A percentile compares a stretch with the other conserved stretches of the same genome.
Evolutionary conservation across 2,888 invertebrate species (phyloP).

Genomic region (Coelinius sp.): DNA sequence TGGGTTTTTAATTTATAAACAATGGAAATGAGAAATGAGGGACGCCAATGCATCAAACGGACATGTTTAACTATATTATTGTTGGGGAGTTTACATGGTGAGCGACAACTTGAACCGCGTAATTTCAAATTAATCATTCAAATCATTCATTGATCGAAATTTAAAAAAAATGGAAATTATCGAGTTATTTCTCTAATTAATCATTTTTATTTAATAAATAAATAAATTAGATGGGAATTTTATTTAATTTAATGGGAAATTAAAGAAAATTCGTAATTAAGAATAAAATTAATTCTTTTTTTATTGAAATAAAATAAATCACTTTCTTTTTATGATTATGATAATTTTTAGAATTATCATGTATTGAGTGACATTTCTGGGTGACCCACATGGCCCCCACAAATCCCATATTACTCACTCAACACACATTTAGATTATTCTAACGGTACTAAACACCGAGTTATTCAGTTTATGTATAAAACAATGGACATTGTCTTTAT

Average conservation of each 20-base stretch:
- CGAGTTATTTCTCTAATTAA: no score
- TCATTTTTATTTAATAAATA: no score
- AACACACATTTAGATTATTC: constrained; percentile 6
- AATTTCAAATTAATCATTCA: neutral
- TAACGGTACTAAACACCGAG: constrained; percentile 40
- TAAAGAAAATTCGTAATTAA: no score
- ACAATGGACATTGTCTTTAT: neutral
- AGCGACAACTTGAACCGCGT: neutral
- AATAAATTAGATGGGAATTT: no score
- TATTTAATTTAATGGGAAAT: no score
- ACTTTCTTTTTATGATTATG: no score
- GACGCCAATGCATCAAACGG: constrained; percentile 59
- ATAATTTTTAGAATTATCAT: constrained; percentile 1
- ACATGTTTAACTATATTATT: constrained; percentile 56
- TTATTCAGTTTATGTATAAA: neutral
- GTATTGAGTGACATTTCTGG: constrained; percentile 45
- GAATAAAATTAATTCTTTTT: no score
- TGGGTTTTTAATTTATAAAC: constrained; percentile 54
- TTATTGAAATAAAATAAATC: no score
- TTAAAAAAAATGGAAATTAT: neutral
- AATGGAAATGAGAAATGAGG: constrained; percentile 50
- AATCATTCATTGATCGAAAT: neutral
- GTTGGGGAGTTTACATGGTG: neutral
- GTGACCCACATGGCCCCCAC: constrained; percentile 44
- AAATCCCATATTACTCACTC: constrained; percentile 23